Conservation (phyloP, 2,797 vertebrate genomes). For the Enteromius mattozi region DNA sequence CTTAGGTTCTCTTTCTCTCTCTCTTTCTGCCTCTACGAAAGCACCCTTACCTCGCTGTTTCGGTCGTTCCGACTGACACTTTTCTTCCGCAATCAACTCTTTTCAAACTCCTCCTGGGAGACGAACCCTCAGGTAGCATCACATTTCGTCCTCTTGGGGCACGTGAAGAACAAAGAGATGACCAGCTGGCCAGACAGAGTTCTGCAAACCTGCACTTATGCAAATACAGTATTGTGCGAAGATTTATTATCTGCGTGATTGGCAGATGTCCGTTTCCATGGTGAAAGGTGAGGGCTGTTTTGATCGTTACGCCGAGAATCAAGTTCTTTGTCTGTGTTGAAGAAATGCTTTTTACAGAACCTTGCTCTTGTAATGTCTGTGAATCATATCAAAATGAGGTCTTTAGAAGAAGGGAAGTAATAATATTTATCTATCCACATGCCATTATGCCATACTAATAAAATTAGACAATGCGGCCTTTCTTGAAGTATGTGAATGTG, state of each 20-base stretch:
- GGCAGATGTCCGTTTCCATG: conserved; percentile 19
- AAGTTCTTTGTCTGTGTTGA: conserved; percentile 5
- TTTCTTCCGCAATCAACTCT: conserved; percentile 15
- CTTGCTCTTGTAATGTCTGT: conserved; percentile 6
- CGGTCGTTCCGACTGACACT: conserved; percentile 8
- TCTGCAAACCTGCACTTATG: neutral
- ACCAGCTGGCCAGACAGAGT: conserved; percentile 15
- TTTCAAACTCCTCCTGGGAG: conserved; percentile 36
- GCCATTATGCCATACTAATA: conserved; percentile 30
- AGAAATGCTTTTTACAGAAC: conserved; percentile 27
- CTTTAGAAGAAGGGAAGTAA: conserved; percentile 11
- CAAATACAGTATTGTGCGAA: conserved; percentile 21
- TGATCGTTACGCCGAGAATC: neutral
- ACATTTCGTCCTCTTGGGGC: conserved; percentile 28
- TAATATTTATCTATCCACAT: conserved; percentile 13
- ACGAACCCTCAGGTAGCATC: conserved; percentile 38
- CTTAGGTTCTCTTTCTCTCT: conserved; percentile 55
- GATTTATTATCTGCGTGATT: conserved; percentile 11
- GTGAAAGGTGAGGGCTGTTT: conserved; percentile 40
- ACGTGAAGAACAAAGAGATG: conserved; percentile 29
- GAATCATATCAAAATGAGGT: conserved; percentile 7
- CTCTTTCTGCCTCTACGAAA: conserved; percentile 18
- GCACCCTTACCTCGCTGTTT: conserved; percentile 48
- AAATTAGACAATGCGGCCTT: conserved; percentile 31
- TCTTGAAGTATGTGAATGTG: neutral